Evolutionary conservation across 2,113 vertebrate genomes (phyloP), one percentile per base, ranked within the genome.

Genomic region (Scolopax mira): DNA sequence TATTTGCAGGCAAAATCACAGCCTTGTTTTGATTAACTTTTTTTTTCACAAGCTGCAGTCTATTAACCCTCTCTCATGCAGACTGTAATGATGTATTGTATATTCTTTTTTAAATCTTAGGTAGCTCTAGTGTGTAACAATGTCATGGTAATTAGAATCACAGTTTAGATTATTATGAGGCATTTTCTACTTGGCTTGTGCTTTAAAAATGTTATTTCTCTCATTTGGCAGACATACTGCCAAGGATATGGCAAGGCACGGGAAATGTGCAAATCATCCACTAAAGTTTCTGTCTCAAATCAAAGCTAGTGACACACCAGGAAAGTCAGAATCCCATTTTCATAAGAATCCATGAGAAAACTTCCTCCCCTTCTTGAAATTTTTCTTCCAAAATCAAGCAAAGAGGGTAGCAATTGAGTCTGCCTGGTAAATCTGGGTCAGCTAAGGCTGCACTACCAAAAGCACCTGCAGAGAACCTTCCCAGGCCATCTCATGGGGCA

Each of bases 1-100:
- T 64, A 94, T 85, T 94, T 91, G 61, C 70, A 88, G 66, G 37
- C 52, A 94, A 95, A 94, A 92, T 79, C 66, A 85, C 28, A 70
- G 58, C n/a, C 87, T 91, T 96, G 74, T 87, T 96, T 79, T 79
- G 41, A 91, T 87, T 95, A 89, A 49, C 18, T 79, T 89, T 79
- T 78, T 73, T 89, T 73, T 41, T 27, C 62, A 86, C 82, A 72
- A 95, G 65, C 94, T 94, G 81, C 62, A 95, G 78, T 81, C 69
- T 54, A 82, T 94, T 95, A 94, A 70, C 78, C 93, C 44, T 94
- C 86, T 64, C 42, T 89, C 80, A 87, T 81, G 52, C 52, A 91
- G 67, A 92, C 11, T 92, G 51, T 81, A 92, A 95, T 79, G 73
- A 93, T 41, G 49, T 65, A 91, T 52, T 84, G 52, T 88, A 94